Base-by-base conservation (phyloP, 2,113 vertebrate genomes). In the Rhynchopsitta pachyrhyncha region DNA sequence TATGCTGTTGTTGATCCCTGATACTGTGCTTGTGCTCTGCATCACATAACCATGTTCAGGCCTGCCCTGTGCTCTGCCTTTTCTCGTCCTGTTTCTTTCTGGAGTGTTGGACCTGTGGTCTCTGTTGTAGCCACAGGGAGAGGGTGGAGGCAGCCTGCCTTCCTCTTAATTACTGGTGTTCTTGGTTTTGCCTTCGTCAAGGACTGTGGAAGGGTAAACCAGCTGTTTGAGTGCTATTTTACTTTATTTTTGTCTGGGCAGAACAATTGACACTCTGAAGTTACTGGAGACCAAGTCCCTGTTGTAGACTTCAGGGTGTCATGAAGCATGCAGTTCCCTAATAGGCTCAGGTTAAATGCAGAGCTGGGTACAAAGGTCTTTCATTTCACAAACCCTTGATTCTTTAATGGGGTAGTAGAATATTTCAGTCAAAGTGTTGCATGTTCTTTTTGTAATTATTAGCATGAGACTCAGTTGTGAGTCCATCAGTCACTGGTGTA, bases 141-240 rank as follows among this genome's bases (percentile, higher is more conserved):
- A 84, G 94, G 96, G 93, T 5, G 92, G 94, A 91, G 94, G 66
- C 91, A 79, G 74, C 29, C 35, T 24, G 57, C 28, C 69, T 74
- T 90, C 63, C 60, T 83, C 64, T 33, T 89, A 96, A 95, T 96
- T 92, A 25, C 77, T 17, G 10, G 46, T 95, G 64, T 75, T 92
- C 80, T 86, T 84, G 35, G 91, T 93, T 93, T 92, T 89, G 8
- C 24, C 14, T 27, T 39, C 28, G 66, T 76, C 39, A 44, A 35
- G 60, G 52, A 27, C 66, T 82, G 76, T 18, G 78, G 57, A 16
- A 35, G 52, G 4, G 2, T 35, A 71, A 82, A 44, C 20, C 35
- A 67, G 50, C 46, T 66, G 33, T 42, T 28, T 63, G 29, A 70
- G 7, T 62, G 60, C n/a, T 82, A 1, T 74, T 94, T 63, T 25